Conservation (phyloP, 2,113 vertebrate species). For the Neopipo cinnamomea region DNA sequence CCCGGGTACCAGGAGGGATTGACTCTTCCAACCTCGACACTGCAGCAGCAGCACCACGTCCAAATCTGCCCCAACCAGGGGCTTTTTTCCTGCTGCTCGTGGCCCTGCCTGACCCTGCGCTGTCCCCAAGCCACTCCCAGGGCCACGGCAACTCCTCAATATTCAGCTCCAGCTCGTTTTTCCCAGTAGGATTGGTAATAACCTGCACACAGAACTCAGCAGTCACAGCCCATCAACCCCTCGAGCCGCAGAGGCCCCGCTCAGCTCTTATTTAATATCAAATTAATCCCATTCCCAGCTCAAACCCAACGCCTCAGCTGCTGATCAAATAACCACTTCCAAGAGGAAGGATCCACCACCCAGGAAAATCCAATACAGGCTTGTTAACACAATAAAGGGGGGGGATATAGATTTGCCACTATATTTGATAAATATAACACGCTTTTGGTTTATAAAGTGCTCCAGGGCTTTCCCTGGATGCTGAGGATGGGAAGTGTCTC, state of each 20-base stretch:
- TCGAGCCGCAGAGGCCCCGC: not conserved
- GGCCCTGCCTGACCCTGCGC: accelerated
- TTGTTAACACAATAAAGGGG: not conserved
- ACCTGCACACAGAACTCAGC: not conserved
- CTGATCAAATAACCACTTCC: not conserved
- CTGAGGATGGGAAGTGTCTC: accelerated
- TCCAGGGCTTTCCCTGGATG: not conserved
- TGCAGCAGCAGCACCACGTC: not conserved
- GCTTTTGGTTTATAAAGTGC: not conserved
- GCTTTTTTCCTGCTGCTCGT: not conserved
- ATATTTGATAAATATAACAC: not conserved
- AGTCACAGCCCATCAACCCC: not conserved
- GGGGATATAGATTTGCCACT: accelerated
- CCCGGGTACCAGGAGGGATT: not conserved
- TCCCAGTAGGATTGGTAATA: not conserved
- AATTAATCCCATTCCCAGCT: not conserved
- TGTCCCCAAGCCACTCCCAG: not conserved
- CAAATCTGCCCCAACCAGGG: not conserved
- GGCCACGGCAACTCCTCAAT: not conserved
- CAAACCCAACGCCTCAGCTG: not conserved
- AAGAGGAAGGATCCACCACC: not conserved
- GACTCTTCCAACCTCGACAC: not conserved
- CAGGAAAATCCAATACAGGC: not conserved
- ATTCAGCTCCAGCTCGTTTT: not conserved
- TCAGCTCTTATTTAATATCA: not conserved